Base-by-base conservation (phyloP, 2,797 vertebrate species). In the Hephaestus fuliginosus region DNA sequence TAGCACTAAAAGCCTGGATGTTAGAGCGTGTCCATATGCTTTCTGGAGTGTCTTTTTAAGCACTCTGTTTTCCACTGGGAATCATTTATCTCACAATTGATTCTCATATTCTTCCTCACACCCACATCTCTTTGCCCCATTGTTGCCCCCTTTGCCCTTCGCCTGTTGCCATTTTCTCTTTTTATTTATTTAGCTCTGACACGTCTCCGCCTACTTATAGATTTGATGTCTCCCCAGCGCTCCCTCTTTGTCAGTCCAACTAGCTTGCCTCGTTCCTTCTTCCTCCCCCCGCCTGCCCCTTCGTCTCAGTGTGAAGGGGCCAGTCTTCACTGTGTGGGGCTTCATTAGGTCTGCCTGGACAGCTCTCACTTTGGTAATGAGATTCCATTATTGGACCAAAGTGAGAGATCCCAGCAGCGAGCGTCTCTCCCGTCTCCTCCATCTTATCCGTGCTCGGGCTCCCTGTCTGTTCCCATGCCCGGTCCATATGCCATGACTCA, bases 291-390 rank as follows among this genome's bases (percentile, higher is more conserved):
- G 25, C 25, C 25, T 25, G 25, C 25, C 48, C 64, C 65, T 67
- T 61, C 7, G 7, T 73, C 87, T 85, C 77, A 65, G 86, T 51
- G 41, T 85, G 78, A 76, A 70, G 84, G 74, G 83, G 78, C 85
- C 81, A 82, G 87, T 76, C 66, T 81, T 86, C 82, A 63, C 91
- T 81, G 25, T 78, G 91, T 85, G 88, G 86, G 92, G 88, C 94
- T 93, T 96, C 93, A 91, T 95, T 94, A 94, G 85, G 81, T 86
- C 85, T 85, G 88, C 89, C 84, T 83, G 90, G 91, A 91, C 83
- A 86, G 88, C 90, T 86, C 82, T 83, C 87, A 84, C 90, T 95
- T 88, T 85, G 84, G 84, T 95, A 93, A 95, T 94, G 91, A 94
- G 92, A 88, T 92, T 93, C 91, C 89, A 89, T 91, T 86, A 85